phyloP scores from a whole-genome alignment of 2,797 vertebrate genomes.

The Remorina albescens region DNA sequence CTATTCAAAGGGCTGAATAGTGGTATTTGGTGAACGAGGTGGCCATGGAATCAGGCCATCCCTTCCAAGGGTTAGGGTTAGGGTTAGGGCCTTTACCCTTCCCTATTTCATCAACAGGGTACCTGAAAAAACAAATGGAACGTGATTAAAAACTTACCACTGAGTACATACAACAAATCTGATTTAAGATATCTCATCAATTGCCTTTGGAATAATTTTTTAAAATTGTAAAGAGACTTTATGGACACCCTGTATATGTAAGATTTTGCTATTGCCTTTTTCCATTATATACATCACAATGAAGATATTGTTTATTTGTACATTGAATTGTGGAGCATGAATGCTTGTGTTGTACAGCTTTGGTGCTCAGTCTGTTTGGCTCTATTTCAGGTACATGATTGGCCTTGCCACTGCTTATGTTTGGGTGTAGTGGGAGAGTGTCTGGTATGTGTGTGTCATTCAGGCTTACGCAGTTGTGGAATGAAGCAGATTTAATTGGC shows the following conservation, averaged over 20 bases:
- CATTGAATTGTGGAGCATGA: neutral
- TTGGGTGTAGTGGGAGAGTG: neutral
- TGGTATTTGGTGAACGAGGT: no score
- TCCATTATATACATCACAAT: neutral
- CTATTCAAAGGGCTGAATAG: neutral
- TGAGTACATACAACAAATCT: no score
- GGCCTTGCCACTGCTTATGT: slow-evolving; percentile 31
- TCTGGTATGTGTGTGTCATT: neutral
- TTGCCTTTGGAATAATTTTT: no score
- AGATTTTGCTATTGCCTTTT: neutral
- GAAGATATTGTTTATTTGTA: neutral
- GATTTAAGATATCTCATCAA: no score
- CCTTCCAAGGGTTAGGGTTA: no score
- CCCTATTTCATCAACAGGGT: no score
- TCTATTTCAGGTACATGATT: slow-evolving; percentile 4
- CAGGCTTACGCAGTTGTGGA: neutral
- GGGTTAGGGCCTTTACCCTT: no score
- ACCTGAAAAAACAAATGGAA: no score
- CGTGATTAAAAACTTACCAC: no score
- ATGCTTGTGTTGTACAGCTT: slow-evolving; percentile 1
- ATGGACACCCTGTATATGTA: slow-evolving; percentile 7
- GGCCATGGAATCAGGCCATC: no score
- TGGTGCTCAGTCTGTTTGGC: neutral
- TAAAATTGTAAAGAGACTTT: no score
- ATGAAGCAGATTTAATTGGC: neutral